phyloP scores from a whole-genome alignment of 2,888 invertebrate species.

The Leucophenga maculata region DNA sequence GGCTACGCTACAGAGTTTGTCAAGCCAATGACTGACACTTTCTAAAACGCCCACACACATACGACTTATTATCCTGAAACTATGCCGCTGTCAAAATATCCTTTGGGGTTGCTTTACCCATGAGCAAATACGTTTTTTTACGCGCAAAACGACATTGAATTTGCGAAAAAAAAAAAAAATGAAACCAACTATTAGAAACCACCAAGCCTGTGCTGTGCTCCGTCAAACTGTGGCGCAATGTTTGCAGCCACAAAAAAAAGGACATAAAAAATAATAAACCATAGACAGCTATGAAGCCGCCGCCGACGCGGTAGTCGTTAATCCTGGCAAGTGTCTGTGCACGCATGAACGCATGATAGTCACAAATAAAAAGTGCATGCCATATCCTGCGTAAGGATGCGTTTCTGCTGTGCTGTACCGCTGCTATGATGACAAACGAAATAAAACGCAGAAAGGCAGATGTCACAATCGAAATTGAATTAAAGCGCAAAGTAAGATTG shows the following conservation, averaged over 20 bases:
- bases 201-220: slow-evolving; percentile 35
- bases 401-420: background rate
- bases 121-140: slow-evolving; percentile 39
- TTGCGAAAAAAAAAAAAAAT: slow-evolving; percentile 37
- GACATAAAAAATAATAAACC: slow-evolving; percentile 27
- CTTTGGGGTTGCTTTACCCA: slow-evolving; percentile 52
- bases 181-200: slow-evolving; percentile 17
- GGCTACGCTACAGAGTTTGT: slow-evolving; percentile 22
- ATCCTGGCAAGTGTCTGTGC: slow-evolving; percentile 56
- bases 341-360: slow-evolving; percentile 55
- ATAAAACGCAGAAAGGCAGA: slow-evolving; percentile 63
- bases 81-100: slow-evolving; percentile 63
- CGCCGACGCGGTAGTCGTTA: slow-evolving; percentile 46
- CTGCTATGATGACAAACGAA: slow-evolving; percentile 1
- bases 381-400: slow-evolving; percentile 39
- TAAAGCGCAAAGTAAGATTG: slow-evolving; percentile 72
- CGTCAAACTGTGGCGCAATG: slow-evolving; percentile 45
- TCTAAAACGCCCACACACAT: background rate
- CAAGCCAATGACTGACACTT: slow-evolving; percentile 24
- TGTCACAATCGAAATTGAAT: slow-evolving; percentile 73
- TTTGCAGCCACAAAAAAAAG: slow-evolving; percentile 35
- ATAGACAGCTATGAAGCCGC: too few species aligned
- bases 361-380: slow-evolving; percentile 29
- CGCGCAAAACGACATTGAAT: slow-evolving; percentile 11
- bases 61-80: slow-evolving; percentile 35